phyloP scores from a whole-genome alignment of 2,888 invertebrate genomes.

The Drosophila austrosaltans region DNA sequence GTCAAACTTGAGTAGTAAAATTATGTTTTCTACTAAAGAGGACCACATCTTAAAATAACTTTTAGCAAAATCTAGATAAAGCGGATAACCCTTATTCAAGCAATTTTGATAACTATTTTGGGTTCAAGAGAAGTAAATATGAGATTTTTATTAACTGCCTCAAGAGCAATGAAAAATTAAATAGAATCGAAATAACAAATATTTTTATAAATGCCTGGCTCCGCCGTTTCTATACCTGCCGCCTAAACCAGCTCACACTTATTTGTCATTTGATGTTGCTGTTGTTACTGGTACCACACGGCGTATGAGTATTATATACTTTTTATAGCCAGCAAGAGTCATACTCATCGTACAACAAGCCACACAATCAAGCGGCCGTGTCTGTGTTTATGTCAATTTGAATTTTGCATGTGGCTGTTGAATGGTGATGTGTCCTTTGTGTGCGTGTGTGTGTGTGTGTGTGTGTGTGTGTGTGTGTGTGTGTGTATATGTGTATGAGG shows the following conservation, averaged over 20 bases:
- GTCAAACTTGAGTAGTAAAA: no score
- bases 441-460: conserved; percentile 24
- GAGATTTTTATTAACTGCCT: background rate
- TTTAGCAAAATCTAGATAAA: no score
- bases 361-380: conserved; percentile 67
- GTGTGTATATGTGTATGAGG: conserved; percentile 13
- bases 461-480: conserved; percentile 28
- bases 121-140: background rate
- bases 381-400: conserved; percentile 68
- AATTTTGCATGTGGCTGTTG: conserved; percentile 63
- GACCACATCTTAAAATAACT: no score
- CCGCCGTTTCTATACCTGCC: conserved; percentile 12
- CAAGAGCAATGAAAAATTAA: no score
- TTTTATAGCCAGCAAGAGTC: conserved; percentile 69
- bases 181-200: conserved; percentile 14
- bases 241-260: conserved; percentile 8
- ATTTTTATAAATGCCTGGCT: conserved; percentile 19
- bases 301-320: conserved; percentile 70
- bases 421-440: conserved; percentile 29
- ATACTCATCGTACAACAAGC: conserved; percentile 72
- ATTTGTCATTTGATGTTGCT: conserved; percentile 39
- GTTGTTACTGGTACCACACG: conserved; percentile 56
- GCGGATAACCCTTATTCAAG: no score
- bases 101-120: background rate
- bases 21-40: no score